Evolutionary conservation across 2,888 invertebrate genomes (phyloP).

Genomic region (Tachina fera): DNA sequence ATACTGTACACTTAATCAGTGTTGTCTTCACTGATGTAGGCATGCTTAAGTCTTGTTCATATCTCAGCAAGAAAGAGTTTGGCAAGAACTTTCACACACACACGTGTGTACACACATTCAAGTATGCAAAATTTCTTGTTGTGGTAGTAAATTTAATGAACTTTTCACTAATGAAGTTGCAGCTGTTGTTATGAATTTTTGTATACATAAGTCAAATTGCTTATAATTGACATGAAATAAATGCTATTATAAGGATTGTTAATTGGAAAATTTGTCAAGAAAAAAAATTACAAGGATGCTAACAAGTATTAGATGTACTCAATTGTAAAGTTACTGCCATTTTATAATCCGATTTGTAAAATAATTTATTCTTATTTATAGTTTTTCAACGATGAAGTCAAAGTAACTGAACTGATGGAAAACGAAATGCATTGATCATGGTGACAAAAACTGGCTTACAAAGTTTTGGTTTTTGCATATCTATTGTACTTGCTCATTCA

Average conservation of each 20-base stretch:
- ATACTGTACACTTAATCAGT: no score
- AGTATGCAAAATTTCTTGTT: slow-evolving; percentile 21
- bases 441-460: no score
- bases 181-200: slow-evolving; percentile 39
- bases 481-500: no score
- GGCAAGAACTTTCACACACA: slow-evolving; percentile 2
- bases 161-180: slow-evolving; percentile 64
- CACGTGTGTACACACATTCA: background rate
- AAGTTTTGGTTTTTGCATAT: no score
- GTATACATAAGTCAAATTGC: slow-evolving; percentile 38
- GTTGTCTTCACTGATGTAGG: background rate
- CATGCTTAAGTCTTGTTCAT: slow-evolving; percentile 7
- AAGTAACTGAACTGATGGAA: no score
- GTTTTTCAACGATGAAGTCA: no score
- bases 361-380: no score
- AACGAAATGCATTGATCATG: no score
- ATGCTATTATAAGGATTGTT: slow-evolving; percentile 30
- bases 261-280: slow-evolving; percentile 12
- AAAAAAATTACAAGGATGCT: background rate
- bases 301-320: no score
- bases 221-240: slow-evolving; percentile 45
- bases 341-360: no score
- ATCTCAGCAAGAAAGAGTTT: slow-evolving; percentile 30
- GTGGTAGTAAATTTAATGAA: slow-evolving; percentile 54
- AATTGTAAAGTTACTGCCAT: no score